Percentiles rank a stretch among this genome's conserved stretches.
These are phyloP conservation scores for Riparia riparia DNA, from an alignment of 2,113 vertebrate genomes.

Conservation along the genomic window DNA sequence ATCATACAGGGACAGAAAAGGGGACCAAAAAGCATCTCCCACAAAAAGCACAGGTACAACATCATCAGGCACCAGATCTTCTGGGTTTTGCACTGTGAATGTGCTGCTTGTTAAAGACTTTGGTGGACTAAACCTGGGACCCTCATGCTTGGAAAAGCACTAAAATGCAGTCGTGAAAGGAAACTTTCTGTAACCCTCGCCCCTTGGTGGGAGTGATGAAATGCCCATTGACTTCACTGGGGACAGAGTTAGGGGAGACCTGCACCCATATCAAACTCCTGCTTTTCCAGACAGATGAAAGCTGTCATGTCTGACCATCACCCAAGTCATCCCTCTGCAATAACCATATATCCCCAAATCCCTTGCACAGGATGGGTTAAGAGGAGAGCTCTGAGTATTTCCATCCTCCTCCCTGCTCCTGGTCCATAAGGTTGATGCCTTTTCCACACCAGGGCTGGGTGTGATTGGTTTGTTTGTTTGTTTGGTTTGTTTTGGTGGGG, in stretches of 20 bases:
- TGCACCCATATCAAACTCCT: background rate
- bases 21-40: background rate
- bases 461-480: too few relatives aligned
- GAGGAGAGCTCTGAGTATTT: background rate
- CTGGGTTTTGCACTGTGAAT: background rate
- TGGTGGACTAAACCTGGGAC: background rate
- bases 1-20: background rate
- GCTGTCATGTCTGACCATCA: rapidly evolving
- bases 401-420: background rate
- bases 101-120: background rate
- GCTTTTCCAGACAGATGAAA: background rate
- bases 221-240: background rate
- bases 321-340: background rate
- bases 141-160: background rate
- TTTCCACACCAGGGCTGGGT: background rate
- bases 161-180: background rate
- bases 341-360: background rate
- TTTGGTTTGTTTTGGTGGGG: too few relatives aligned
- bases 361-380: background rate
- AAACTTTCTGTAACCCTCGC: background rate
- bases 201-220: background rate
- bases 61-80: background rate
- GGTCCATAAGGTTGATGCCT: background rate
- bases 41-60: rapidly evolving
- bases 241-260: background rate